phyloP scores from a whole-genome alignment of 1,140 invertebrate genomes.

The Tribolium castaneum region DNA sequence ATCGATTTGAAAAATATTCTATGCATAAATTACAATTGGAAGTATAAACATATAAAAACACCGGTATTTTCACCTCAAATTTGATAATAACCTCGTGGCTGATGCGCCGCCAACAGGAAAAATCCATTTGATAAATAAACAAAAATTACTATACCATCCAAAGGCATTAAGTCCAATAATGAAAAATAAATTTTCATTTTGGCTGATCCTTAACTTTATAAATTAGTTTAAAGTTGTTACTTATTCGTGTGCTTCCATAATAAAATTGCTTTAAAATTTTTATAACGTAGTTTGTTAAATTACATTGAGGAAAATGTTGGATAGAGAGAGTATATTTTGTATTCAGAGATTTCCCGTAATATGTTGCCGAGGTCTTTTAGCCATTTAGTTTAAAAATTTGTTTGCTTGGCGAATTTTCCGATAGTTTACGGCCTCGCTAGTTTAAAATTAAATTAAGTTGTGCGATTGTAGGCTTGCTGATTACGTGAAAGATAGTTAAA shows the following conservation, averaged over 20 bases:
- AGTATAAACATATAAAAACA: neutral
- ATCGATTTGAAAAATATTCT: neutral
- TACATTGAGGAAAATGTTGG: neutral
- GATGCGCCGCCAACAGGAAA: neutral
- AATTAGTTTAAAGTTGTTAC: too few species aligned
- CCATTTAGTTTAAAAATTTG: neutral
- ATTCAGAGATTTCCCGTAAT: neutral
- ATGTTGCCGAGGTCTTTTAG: neutral
- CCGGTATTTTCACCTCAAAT: neutral
- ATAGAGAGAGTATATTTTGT: neutral
- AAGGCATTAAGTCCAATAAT: neutral
- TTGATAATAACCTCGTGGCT: neutral
- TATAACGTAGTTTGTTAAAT: neutral
- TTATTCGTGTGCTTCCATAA: too few species aligned
- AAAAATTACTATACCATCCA: neutral
- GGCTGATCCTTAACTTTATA: neutral
- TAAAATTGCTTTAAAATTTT: neutral
- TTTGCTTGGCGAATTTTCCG: neutral
- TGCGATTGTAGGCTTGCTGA: constrained; percentile 2
- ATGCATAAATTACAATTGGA: neutral
- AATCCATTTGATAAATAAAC: neutral
- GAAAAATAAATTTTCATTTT: neutral
- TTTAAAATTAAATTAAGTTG: constrained; percentile 22
- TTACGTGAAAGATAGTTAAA: constrained; percentile 12
- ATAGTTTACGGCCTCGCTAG: neutral